These are phyloP conservation scores for Sipha maydis DNA, from an alignment of 2,888 invertebrate genomes.

Conservation along the genomic window DNA sequence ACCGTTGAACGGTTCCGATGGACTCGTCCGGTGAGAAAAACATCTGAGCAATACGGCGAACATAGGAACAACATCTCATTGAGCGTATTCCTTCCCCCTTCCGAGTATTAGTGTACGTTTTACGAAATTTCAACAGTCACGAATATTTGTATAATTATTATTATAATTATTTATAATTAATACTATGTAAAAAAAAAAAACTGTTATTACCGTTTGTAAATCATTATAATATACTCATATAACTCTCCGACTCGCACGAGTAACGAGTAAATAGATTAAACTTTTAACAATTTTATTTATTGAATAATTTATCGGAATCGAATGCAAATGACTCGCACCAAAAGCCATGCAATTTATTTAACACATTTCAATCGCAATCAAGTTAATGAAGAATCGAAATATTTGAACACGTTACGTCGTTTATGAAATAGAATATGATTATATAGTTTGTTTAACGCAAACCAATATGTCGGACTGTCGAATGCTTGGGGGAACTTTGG, in stretches of 20 bases:
- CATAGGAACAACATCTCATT: too few species aligned
- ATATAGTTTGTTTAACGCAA: not conserved
- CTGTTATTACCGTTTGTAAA: not conserved
- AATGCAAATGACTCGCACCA: not conserved
- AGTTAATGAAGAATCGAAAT: conserved; percentile 32
- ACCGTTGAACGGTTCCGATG: too few species aligned
- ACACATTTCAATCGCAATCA: conserved; percentile 25
- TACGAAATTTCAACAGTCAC: too few species aligned
- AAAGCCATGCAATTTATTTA: not conserved
- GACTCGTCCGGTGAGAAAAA: too few species aligned
- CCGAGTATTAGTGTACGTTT: too few species aligned
- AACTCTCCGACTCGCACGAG: not conserved
- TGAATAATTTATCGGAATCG: not conserved
- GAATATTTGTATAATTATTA: not conserved
- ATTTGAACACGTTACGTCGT: not conserved
- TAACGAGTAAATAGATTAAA: not conserved
- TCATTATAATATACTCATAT: not conserved
- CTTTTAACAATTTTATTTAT: conserved; percentile 8
- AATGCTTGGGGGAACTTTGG: not conserved
- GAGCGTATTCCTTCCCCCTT: too few species aligned
- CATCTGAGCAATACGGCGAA: too few species aligned
- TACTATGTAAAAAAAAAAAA: too few species aligned
- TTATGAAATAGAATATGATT: not conserved
- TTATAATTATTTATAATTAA: not conserved
- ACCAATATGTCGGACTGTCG: not conserved